Evolutionary conservation across 2,888 invertebrate species (phyloP).

Genomic region (Cataglyphis cursor): DNA sequence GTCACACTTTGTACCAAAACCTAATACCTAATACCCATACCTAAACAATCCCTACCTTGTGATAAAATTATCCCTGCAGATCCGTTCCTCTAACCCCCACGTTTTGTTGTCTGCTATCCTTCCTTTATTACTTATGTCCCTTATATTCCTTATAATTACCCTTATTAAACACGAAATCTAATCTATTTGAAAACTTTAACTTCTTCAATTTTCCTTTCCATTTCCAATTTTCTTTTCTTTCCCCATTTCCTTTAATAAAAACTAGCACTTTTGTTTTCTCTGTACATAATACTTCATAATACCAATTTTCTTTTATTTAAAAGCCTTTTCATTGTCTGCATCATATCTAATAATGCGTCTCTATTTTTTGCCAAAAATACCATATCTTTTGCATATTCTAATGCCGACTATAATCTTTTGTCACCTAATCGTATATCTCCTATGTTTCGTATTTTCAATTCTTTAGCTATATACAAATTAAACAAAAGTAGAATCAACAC

Average conservation of each 20-base stretch:
- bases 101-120: not conserved
- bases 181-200: not conserved
- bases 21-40: too few relatives aligned
- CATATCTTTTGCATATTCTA: not conserved
- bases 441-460: not conserved
- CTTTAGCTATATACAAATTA: not conserved
- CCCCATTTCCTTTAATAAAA: not conserved
- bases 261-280: not conserved
- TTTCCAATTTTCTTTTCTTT: not conserved
- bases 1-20: not conserved
- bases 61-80: not conserved
- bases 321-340: not conserved
- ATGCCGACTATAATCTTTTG: not conserved
- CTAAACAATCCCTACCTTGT: not conserved
- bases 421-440: not conserved
- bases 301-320: not conserved
- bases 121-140: not conserved
- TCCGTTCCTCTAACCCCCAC: not conserved
- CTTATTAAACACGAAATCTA: not conserved
- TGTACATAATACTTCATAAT: not conserved
- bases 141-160: not conserved
- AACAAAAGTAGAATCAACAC: not conserved
- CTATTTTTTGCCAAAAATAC: not conserved
- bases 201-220: not conserved
- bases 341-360: not conserved